These are phyloP conservation scores for Lacerta viridis DNA, from an alignment of 2,797 vertebrate species.

Conservation along the genomic window DNA sequence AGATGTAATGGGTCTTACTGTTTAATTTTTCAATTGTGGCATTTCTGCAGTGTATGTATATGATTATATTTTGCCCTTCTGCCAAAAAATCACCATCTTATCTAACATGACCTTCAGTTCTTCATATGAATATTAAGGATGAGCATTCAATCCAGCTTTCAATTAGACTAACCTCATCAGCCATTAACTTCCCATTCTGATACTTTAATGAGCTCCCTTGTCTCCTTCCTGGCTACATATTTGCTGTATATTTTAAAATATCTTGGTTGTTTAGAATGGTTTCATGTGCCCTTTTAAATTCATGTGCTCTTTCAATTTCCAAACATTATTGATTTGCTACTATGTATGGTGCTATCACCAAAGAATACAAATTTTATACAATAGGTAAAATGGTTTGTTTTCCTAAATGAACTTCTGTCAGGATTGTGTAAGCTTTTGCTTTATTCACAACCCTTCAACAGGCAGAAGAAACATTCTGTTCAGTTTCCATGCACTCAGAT, in stretches of 20 bases:
- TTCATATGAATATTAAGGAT: conserved; percentile 15
- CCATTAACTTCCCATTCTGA: conserved; percentile 33
- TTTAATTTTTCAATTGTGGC: conserved; percentile 51
- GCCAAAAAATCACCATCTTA: background rate
- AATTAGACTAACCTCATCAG: conserved; percentile 29
- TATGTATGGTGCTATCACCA: background rate
- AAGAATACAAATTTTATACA: conserved; percentile 3
- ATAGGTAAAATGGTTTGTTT: background rate
- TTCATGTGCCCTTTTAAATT: conserved; percentile 42
- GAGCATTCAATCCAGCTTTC: conserved; percentile 44
- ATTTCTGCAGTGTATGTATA: conserved; percentile 19
- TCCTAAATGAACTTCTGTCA: background rate
- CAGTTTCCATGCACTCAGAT: background rate
- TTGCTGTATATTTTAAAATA: conserved; percentile 3
- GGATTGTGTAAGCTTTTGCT: background rate
- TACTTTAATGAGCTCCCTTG: background rate
- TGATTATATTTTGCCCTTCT: conserved; percentile 40
- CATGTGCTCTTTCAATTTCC: conserved; percentile 36
- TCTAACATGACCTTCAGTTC: conserved; percentile 9
- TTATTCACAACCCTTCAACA: background rate
- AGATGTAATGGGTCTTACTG: conserved; percentile 19
- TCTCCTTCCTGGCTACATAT: conserved; percentile 27
- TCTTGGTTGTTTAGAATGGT: conserved; percentile 33
- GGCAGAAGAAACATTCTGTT: background rate
- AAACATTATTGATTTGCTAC: conserved; percentile 45